phyloP scores from a whole-genome alignment of 2,888 invertebrate species.

The Neoitamus cyanurus region DNA sequence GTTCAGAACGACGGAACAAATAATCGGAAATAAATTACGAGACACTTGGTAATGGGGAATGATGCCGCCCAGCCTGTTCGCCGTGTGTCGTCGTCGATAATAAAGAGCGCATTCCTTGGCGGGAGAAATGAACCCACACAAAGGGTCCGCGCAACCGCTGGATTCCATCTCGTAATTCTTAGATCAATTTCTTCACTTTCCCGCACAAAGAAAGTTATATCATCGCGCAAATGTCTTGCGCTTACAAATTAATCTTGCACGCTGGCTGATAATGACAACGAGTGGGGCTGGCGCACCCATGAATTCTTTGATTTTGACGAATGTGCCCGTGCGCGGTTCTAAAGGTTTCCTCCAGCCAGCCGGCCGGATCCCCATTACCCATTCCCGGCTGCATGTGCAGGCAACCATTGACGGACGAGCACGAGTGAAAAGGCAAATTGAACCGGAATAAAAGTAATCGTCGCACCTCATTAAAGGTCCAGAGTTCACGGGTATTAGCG shows the following conservation, averaged over 20 bases:
- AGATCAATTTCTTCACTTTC: slow-evolving; percentile 7
- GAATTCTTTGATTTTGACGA: slow-evolving; percentile 7
- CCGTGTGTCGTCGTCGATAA: not conserved
- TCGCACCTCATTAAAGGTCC: slow-evolving; percentile 35
- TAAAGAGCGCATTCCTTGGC: not conserved
- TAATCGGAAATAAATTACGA: not conserved
- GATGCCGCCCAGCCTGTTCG: not conserved
- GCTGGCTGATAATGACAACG: not conserved
- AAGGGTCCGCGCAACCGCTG: not conserved
- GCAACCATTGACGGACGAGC: not conserved
- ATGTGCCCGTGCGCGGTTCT: not conserved
- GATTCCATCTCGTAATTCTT: not conserved
- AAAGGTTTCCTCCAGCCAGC: not conserved
- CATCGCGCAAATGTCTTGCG: slow-evolving; percentile 1
- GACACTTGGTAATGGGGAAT: not conserved
- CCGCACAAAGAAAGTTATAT: slow-evolving; percentile 24
- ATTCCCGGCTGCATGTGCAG: not conserved
- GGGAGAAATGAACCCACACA: slow-evolving; percentile 1
- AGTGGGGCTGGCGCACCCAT: not conserved
- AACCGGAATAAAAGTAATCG: slow-evolving; percentile 38
- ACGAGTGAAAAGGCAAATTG: slow-evolving; percentile 4
- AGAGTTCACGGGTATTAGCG: slow-evolving; percentile 26
- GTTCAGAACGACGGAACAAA: not conserved
- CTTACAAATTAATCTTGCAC: slow-evolving; percentile 13
- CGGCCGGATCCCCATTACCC: not conserved